phyloP scores from a whole-genome alignment of 2,888 invertebrate species.

The Euphydryas editha region DNA sequence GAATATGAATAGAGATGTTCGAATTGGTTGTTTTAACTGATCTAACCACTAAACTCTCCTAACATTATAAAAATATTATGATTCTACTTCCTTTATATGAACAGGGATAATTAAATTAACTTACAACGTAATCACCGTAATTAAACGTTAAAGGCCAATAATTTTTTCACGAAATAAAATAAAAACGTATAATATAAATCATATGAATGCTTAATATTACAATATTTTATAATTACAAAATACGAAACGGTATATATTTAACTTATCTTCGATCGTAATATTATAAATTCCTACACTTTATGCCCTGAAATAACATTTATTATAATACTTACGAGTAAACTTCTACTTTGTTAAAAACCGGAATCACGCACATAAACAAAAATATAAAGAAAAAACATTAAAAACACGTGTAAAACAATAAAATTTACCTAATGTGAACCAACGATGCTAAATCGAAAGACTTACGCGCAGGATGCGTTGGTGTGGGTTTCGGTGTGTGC shows the following conservation, averaged over 20 bases:
- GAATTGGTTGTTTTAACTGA: no score
- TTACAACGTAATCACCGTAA: neutral
- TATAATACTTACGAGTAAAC: conserved; percentile 3
- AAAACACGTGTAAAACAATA: conserved; percentile 40
- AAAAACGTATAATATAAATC: neutral
- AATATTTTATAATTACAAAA: neutral
- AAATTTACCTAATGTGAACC: conserved; percentile 34
- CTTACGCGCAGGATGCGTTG: conserved; percentile 33
- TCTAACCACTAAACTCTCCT: no score
- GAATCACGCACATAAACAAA: conserved; percentile 24
- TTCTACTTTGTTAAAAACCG: conserved; percentile 19
- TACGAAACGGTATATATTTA: neutral
- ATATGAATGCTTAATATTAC: neutral
- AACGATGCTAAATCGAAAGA: conserved; percentile 18
- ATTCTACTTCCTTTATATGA: neutral
- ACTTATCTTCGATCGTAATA: conserved; percentile 5
- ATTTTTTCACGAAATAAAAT: neutral
- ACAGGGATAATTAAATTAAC: neutral
- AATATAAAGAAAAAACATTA: conserved; percentile 12
- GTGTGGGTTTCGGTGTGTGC: conserved; percentile 46
- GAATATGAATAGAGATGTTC: no score
- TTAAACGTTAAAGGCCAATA: neutral
- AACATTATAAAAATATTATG: neutral
- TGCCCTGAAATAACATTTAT: neutral
- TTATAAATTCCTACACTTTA: conserved; percentile 2